Percentiles rank a stretch among this genome's conserved stretches.
phyloP scores from a whole-genome alignment of 2,888 invertebrate species.

The Zygothrica quintamaculata region DNA sequence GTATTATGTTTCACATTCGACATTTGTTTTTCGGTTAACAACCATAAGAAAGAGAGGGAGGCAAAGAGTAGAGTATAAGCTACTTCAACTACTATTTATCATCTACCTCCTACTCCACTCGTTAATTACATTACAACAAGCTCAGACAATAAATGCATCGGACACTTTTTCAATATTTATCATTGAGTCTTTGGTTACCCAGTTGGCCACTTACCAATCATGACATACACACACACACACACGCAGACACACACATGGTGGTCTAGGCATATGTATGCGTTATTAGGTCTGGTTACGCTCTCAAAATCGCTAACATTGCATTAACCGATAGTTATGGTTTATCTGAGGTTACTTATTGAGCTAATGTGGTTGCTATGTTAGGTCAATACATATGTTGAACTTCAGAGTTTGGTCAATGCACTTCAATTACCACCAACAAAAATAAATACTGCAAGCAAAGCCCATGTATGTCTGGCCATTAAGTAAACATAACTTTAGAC shows the following conservation, averaged over 20 bases:
- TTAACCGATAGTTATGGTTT: conserved; percentile 12
- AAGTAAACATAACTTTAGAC: too few species aligned
- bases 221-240: too few species aligned
- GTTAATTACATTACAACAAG: conserved; percentile 61
- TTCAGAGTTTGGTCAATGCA: conserved; percentile 22
- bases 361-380: conserved; percentile 68
- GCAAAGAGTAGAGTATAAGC: too few species aligned
- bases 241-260: conserved; percentile 45
- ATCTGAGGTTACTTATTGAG: neutral
- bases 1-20: conserved; percentile 74
- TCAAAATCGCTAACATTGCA: conserved; percentile 39
- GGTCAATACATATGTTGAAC: conserved; percentile 41
- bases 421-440: neutral
- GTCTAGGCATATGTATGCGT: conserved; percentile 17
- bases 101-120: conserved; percentile 26
- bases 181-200: conserved; percentile 48
- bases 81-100: neutral
- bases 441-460: too few species aligned
- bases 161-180: conserved; percentile 66
- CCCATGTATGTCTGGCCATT: neutral
- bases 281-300: conserved; percentile 14
- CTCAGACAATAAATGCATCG: conserved; percentile 41
- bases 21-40: conserved; percentile 36
- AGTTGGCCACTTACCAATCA: conserved; percentile 58
- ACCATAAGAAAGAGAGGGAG: too few species aligned